Evolutionary conservation across 2,797 vertebrate genomes (phyloP), one percentile per base, ranked within the genome.

Genomic region (Limnodromus scolopaceus): DNA sequence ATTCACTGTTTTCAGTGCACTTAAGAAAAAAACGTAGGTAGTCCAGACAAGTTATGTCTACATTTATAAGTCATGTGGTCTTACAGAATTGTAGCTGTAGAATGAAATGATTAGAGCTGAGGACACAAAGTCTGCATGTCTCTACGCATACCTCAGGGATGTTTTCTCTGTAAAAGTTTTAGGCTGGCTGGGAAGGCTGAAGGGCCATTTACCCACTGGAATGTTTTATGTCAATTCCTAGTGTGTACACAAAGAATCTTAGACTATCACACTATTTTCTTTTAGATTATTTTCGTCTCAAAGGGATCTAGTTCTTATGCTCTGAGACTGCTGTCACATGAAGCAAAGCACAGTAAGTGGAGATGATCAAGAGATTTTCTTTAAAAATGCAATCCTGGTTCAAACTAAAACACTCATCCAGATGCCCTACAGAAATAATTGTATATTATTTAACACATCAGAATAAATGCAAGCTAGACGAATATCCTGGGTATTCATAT

Each of bases 341-440:
- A 89, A 77, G 39, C 18, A 79, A 79, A 79, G 38, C 18, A 48
- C 1, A 10, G 5, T 25, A 70, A 81, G 38, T 12, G 49, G 38
- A 87, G 55, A 94, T 48, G 88, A 96, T 72, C 66, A 92, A 89
- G 58, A 87, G 32, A 55, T 84, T 79, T 83, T 76, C 39, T 65
- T 70, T 58, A 48, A 86, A 96, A 93, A 63, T 58, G 63, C n/a
- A 34, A 16, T 71, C 51, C 13, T 79, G 23, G 53, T 85, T 89
- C 84, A 77, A 87, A 79, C 11, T 38, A 53, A 74, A 87, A 89
- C 12, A 16, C 38, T 79, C 60, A 78, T 58, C 8, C 23, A 45
- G 43, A 91, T 51, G 55, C 78, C 53, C 78, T 74, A 87, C 60
- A 85, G 75, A 91, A 93, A 85, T 89, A 94, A 93, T 24, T 63